Percentiles rank a stretch among this genome's conserved stretches.
phyloP scores from a whole-genome alignment of 2,113 vertebrate genomes.

The Noctilio leporinus region DNA sequence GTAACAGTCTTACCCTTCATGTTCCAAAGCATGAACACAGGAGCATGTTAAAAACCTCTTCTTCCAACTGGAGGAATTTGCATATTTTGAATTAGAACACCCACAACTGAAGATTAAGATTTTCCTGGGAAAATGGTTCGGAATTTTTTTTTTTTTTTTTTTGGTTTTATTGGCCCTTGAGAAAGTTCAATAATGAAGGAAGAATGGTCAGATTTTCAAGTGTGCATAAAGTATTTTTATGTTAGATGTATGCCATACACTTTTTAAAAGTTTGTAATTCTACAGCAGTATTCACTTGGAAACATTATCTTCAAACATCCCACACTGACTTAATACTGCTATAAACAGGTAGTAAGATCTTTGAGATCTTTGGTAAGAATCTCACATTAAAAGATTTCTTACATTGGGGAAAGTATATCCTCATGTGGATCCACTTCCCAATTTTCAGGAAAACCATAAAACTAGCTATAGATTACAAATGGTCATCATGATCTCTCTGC shows the following conservation, averaged over 20 bases:
- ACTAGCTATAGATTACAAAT: background rate
- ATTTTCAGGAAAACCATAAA: background rate
- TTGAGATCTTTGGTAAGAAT: background rate
- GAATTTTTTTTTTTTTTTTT: too few species aligned
- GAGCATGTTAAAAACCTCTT: slow-evolving; percentile 18
- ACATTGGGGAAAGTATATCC: background rate
- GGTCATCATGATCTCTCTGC: background rate
- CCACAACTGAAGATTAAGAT: background rate
- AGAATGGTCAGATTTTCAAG: background rate
- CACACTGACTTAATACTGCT: background rate
- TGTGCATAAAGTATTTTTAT: slow-evolving; percentile 4
- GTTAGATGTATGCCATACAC: background rate
- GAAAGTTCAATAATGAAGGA: background rate
- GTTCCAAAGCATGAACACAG: background rate
- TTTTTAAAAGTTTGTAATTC: slow-evolving; percentile 17
- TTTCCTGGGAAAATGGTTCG: slow-evolving; percentile 19
- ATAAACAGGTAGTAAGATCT: background rate
- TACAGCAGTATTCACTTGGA: slow-evolving; percentile 3
- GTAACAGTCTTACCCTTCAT: background rate
- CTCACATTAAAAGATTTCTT: background rate
- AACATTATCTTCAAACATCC: background rate
- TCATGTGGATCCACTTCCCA: background rate
- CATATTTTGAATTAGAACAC: background rate
- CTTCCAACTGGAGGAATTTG: background rate
- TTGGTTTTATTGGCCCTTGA: background rate